Evolutionary conservation across 2,113 vertebrate genomes (phyloP).

Genomic region (Pteronura brasiliensis): DNA sequence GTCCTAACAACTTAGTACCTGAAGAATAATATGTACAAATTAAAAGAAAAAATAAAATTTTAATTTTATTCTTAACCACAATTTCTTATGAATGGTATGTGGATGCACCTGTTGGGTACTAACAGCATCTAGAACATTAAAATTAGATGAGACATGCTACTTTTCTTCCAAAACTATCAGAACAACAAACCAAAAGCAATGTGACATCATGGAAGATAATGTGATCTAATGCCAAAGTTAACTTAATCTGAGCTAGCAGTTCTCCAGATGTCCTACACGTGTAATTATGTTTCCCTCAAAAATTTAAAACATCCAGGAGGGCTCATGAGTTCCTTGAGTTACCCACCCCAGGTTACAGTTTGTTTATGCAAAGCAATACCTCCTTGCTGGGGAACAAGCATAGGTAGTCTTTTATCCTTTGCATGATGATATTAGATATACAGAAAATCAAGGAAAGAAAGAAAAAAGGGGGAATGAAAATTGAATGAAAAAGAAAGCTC

Average conservation of each 20-base stretch:
- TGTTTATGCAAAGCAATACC: neutral
- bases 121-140: neutral
- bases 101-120: neutral
- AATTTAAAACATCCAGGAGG: neutral
- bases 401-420: neutral
- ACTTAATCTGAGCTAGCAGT: neutral
- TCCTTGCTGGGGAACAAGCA: neutral
- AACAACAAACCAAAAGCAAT: neutral
- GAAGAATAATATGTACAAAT: neutral
- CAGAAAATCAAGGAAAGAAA: neutral
- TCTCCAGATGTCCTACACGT: neutral
- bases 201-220: neutral
- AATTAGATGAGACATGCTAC: neutral
- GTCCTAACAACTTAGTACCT: neutral
- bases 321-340: neutral
- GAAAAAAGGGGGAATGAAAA: neutral
- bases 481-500: neutral
- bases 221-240: neutral
- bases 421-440: neutral
- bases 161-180: neutral
- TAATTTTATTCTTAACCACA: neutral
- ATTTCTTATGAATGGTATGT: neutral
- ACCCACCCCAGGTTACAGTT: neutral
- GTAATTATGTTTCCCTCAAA: neutral
- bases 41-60: neutral